Conservation (phyloP, 2,113 vertebrate species). For the Dicerorhinus sumatrensis region DNA sequence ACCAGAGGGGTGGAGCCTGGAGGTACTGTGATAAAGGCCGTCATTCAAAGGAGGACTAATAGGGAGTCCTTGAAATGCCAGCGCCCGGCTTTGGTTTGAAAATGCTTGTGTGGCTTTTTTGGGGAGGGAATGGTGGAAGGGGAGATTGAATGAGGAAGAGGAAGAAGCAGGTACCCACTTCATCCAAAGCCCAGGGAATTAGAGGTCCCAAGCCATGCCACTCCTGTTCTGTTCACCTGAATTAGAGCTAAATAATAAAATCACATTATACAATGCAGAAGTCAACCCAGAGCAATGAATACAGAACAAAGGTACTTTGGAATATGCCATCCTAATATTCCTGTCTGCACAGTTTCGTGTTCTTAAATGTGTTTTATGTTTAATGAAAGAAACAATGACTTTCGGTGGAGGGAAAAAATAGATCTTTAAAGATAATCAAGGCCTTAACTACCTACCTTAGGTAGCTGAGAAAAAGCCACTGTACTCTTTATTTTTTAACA, state of each 20-base stretch:
- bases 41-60: not conserved
- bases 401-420: slow-evolving; percentile 87
- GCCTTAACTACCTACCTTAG: slow-evolving; percentile 86
- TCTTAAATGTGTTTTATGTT: slow-evolving; percentile 86
- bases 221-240: not conserved
- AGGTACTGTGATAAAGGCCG: not conserved
- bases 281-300: slow-evolving; percentile 71
- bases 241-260: slow-evolving; percentile 76
- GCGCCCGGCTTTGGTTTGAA: slow-evolving; percentile 43
- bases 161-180: slow-evolving; percentile 4
- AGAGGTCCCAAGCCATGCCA: slow-evolving; percentile 14
- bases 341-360: slow-evolving; percentile 78
- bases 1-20: not conserved
- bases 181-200: not conserved
- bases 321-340: slow-evolving; percentile 82
- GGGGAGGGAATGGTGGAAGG: not conserved
- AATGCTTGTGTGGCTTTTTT: not conserved
- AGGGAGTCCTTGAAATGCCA: not conserved
- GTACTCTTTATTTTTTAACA: slow-evolving; percentile 90
- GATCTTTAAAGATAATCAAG: slow-evolving; percentile 89
- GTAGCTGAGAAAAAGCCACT: slow-evolving; percentile 86
- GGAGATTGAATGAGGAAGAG: not conserved
- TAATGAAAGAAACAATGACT: slow-evolving; percentile 88
- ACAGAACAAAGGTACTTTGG: slow-evolving; percentile 81
- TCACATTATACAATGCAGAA: slow-evolving; percentile 68